phyloP scores from a whole-genome alignment of 35 echinoderm and acorn worm species.

The Acanthaster planci region DNA sequence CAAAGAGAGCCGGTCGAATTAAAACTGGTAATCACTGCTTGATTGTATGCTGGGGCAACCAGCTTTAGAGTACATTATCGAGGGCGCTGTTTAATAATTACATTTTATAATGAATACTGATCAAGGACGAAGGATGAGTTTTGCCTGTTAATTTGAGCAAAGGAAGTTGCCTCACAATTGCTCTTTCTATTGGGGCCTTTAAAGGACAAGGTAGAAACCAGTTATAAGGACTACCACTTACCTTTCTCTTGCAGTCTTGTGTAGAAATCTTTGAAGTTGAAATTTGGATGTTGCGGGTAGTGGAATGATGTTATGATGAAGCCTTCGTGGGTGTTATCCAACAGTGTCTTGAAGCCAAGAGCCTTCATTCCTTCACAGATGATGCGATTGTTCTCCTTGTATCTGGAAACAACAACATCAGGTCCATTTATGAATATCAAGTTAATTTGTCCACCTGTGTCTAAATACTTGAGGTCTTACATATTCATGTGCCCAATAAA shows the following conservation, averaged over 20 bases:
- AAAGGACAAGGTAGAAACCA: too few relatives aligned
- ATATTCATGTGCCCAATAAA: neutral
- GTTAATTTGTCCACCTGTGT: neutral
- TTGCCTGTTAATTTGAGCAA: too few relatives aligned
- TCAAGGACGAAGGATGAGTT: too few relatives aligned
- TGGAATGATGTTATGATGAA: slow-evolving; percentile 84
- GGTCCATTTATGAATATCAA: too few relatives aligned
- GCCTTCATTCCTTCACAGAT: slow-evolving; percentile 59
- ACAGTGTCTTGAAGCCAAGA: slow-evolving; percentile 60
- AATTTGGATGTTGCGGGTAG: slow-evolving; percentile 67
- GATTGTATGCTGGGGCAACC: too few relatives aligned
- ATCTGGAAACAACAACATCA: slow-evolving; percentile 40
- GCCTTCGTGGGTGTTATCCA: slow-evolving; percentile 40
- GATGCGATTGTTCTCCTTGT: slow-evolving; percentile 59
- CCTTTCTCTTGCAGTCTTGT: slow-evolving; percentile 56
- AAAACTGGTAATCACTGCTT: too few relatives aligned
- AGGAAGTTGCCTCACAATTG: too few relatives aligned
- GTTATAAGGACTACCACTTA: slow-evolving; percentile 14
- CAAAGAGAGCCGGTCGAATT: too few relatives aligned
- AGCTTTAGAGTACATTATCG: too few relatives aligned
- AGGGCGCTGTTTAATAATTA: too few relatives aligned
- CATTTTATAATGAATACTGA: too few relatives aligned
- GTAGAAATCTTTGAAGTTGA: slow-evolving; percentile 73
- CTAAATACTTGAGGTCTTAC: neutral
- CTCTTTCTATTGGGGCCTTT: too few relatives aligned